Conservation (phyloP, 2,888 invertebrate genomes). For the Prostheceraeus crozeri region DNA sequence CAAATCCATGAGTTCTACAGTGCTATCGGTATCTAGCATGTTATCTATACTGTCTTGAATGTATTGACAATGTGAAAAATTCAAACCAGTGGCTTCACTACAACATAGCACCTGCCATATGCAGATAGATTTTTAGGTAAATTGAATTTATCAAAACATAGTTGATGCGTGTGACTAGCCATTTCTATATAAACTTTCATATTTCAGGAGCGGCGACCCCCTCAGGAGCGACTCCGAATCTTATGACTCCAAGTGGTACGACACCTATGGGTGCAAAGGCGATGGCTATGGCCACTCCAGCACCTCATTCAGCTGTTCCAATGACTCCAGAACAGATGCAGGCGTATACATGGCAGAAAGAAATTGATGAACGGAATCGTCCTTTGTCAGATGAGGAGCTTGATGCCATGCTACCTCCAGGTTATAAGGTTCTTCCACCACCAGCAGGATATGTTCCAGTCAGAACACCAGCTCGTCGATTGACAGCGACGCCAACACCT, state of each 20-base stretch:
- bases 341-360: constrained; percentile 93
- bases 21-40: no score
- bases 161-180: no score
- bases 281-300: constrained; percentile 96
- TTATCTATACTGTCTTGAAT: no score
- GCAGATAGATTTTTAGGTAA: no score
- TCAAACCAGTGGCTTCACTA: no score
- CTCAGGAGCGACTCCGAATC: constrained; percentile 43
- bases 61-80: no score
- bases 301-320: constrained; percentile 78
- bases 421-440: constrained; percentile 65
- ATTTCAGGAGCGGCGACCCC: neutral
- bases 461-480: constrained; percentile 89
- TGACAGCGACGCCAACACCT: constrained; percentile 96
- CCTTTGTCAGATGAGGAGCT: constrained; percentile 93
- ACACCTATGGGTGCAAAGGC: constrained; percentile 69
- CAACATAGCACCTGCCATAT: no score
- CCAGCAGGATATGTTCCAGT: constrained; percentile 91
- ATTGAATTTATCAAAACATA: no score
- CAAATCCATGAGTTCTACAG: no score
- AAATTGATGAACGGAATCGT: constrained; percentile 93
- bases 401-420: constrained; percentile 87
- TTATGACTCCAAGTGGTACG: constrained; percentile 64
- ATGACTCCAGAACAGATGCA: constrained; percentile 99
- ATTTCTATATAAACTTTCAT: no score